Conservation (phyloP, 2,888 invertebrate genomes). For the Tanaodytes sp. region DNA sequence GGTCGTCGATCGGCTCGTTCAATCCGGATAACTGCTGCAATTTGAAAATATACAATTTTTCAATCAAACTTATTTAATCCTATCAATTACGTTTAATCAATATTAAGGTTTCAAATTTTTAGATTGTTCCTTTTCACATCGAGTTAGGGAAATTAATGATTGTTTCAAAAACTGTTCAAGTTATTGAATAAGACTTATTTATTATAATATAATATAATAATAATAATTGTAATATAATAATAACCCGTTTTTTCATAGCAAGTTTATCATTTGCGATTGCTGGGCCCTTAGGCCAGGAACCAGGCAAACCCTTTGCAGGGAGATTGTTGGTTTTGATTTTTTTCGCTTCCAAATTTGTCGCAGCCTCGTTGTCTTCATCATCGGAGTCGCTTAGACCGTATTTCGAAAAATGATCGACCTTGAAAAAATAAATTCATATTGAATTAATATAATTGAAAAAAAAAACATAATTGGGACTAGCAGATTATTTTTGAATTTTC, state of each 20-base stretch:
- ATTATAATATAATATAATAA: too few relatives aligned
- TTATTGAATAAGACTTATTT: too few relatives aligned
- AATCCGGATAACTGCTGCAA: constrained; percentile 20
- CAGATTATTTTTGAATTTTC: too few relatives aligned
- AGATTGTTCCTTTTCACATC: too few relatives aligned
- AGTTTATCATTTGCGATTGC: background rate
- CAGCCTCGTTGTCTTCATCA: constrained; percentile 80
- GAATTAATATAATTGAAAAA: background rate
- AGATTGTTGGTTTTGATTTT: constrained; percentile 39
- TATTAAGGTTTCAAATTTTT: too few relatives aligned
- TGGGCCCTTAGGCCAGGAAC: background rate
- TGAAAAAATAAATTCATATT: background rate
- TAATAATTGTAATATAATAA: too few relatives aligned
- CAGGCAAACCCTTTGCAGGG: constrained; percentile 1
- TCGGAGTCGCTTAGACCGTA: constrained; percentile 92
- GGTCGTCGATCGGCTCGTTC: constrained; percentile 22
- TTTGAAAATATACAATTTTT: background rate
- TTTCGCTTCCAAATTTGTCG: constrained; percentile 63
- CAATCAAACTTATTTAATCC: background rate
- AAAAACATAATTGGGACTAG: too few relatives aligned
- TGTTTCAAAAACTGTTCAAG: too few relatives aligned
- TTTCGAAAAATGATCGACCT: constrained; percentile 95
- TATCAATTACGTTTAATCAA: too few relatives aligned
- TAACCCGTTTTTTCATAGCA: too few relatives aligned
- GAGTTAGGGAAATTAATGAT: too few relatives aligned